A percentile compares a stretch with the other conserved stretches of the same genome.
Evolutionary conservation across 53 echinoderm and acorn worm genomes (phyloP).

Genomic region (Luidia sarsii): DNA sequence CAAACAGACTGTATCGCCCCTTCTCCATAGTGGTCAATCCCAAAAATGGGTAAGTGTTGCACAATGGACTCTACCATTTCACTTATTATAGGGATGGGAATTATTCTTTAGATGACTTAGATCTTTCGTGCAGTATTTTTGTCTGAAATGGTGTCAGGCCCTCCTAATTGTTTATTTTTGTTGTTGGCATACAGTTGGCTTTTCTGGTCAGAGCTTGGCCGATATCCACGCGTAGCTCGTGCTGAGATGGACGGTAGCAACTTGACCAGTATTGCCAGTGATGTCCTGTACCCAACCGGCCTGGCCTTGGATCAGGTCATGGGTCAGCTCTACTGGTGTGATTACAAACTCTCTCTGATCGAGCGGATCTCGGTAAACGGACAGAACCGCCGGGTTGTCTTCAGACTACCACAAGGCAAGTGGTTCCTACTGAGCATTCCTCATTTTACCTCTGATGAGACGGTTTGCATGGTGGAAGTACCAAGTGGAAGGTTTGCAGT

Average conservation of each 20-base stretch:
- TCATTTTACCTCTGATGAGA: too few species aligned
- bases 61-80: too few species aligned
- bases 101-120: background rate
- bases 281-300: slow-evolving; percentile 70
- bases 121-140: background rate
- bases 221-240: slow-evolving; percentile 24
- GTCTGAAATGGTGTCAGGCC: too few species aligned
- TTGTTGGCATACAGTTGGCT: slow-evolving; percentile 43
- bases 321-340: slow-evolving; percentile 80
- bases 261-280: slow-evolving; percentile 5
- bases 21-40: slow-evolving; percentile 76
- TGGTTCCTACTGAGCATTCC: too few species aligned
- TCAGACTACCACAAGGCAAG: slow-evolving; percentile 55
- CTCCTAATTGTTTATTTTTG: background rate
- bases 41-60: slow-evolving; percentile 66
- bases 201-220: slow-evolving; percentile 64
- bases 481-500: too few species aligned
- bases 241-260: slow-evolving; percentile 63
- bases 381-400: slow-evolving; percentile 43
- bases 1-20: slow-evolving; percentile 35
- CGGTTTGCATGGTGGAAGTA: too few species aligned
- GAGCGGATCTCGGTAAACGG: slow-evolving; percentile 65
- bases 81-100: background rate
- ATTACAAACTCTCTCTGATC: slow-evolving; percentile 68
- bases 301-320: slow-evolving; percentile 77